A percentile compares a stretch with the other conserved stretches of the same genome.
Conservation (phyloP, 2,113 vertebrate species). For the Bubo blakistoni region DNA sequence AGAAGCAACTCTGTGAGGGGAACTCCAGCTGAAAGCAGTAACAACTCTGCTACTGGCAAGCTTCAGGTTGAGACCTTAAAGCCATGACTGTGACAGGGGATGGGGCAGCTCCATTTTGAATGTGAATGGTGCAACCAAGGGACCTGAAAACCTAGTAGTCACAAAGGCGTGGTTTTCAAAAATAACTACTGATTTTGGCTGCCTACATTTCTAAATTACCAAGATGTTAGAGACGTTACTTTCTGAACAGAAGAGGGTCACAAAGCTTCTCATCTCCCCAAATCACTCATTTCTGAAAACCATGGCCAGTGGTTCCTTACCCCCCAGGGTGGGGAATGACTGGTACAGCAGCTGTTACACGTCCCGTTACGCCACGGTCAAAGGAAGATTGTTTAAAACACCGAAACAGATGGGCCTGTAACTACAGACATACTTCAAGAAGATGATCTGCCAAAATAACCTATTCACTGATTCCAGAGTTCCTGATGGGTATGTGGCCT, state of each 20-base stretch:
- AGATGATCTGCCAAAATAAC: background rate
- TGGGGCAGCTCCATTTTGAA: background rate
- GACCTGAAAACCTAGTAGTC: too few relatives aligned
- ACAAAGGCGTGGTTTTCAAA: rapidly evolving
- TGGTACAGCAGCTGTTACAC: background rate
- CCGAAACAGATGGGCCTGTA: background rate
- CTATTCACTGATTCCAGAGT: rapidly evolving
- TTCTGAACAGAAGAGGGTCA: background rate
- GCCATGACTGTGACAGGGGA: rapidly evolving
- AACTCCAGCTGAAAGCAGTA: background rate
- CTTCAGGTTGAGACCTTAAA: background rate
- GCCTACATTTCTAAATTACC: background rate
- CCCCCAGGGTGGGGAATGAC: background rate
- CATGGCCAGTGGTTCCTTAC: background rate
- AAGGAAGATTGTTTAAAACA: background rate
- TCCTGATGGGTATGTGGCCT: background rate
- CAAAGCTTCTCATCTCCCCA: background rate
- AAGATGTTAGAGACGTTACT: background rate
- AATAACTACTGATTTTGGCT: background rate
- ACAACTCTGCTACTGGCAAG: background rate
- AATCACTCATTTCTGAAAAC: background rate
- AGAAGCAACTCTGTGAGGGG: background rate
- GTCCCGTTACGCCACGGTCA: rapidly evolving
- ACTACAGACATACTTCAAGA: background rate
- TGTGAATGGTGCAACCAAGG: rapidly evolving